Evolutionary conservation across 2,113 vertebrate genomes (phyloP).

Genomic region (Numida meleagris): DNA sequence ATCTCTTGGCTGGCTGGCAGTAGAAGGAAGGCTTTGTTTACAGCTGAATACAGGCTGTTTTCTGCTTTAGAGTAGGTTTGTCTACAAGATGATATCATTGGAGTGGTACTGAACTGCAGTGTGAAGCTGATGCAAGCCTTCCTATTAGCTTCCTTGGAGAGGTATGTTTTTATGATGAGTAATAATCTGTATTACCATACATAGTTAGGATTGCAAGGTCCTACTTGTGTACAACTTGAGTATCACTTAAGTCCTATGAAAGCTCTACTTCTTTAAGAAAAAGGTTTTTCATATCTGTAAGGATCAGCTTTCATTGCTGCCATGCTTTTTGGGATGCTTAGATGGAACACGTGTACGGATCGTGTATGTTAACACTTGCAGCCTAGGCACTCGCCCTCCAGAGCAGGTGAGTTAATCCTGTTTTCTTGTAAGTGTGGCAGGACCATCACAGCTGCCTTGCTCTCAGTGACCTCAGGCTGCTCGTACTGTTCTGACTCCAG

Average conservation of each 20-base stretch:
- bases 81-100: neutral
- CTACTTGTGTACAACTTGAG: neutral
- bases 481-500: too few species aligned
- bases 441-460: neutral
- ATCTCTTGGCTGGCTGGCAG: neutral
- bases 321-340: neutral
- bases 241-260: neutral
- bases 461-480: neutral
- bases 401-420: neutral
- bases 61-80: neutral
- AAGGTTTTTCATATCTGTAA: neutral
- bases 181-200: neutral
- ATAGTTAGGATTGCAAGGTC: neutral
- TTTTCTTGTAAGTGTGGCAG: neutral
- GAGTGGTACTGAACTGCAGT: neutral
- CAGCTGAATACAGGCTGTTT: neutral
- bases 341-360: neutral
- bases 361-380: neutral
- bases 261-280: neutral
- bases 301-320: neutral
- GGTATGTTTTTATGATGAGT: neutral
- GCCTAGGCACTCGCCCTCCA: neutral
- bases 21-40: neutral
- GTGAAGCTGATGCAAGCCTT: neutral
- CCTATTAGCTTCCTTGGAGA: neutral